Percentiles rank a stretch among this genome's conserved stretches.
These are phyloP conservation scores for Martes martes DNA, from an alignment of 2,113 vertebrate genomes.

Conservation along the genomic window DNA sequence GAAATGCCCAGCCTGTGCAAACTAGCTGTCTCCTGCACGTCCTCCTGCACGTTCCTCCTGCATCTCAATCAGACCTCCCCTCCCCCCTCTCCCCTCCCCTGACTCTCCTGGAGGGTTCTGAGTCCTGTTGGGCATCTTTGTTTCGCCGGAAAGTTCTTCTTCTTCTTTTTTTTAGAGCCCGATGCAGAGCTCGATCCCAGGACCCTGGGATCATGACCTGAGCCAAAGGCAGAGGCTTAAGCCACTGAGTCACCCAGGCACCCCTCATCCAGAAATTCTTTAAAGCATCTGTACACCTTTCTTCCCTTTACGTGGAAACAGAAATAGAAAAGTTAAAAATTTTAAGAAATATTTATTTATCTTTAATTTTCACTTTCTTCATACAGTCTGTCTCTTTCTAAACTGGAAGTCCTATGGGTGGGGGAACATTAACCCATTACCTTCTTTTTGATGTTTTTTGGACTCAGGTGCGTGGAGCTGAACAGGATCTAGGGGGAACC, in stretches of 20 bases:
- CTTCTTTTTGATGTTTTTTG: neutral
- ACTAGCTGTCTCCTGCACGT: conserved; percentile 42
- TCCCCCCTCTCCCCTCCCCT: neutral
- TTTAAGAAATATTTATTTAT: neutral
- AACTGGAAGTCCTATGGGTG: neutral
- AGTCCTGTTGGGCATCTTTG: conserved; percentile 31
- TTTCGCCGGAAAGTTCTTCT: conserved; percentile 35
- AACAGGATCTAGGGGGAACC: neutral
- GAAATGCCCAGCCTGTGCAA: conserved; percentile 70
- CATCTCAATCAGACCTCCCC: conserved; percentile 52
- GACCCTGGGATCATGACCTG: too few relatives aligned
- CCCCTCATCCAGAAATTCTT: neutral
- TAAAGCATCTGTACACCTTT: neutral
- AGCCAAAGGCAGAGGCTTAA: too few relatives aligned
- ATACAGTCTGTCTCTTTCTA: neutral
- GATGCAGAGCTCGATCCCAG: too few relatives aligned
- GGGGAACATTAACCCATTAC: neutral
- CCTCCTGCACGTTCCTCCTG: neutral
- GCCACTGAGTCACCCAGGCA: too few relatives aligned
- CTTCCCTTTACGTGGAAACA: neutral
- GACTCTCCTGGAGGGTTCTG: conserved; percentile 57
- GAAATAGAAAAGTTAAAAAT: conserved; percentile 26
- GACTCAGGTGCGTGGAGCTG: neutral
- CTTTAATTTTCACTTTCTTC: neutral
- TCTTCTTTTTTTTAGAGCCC: too few relatives aligned